These are phyloP conservation scores for Kryphioiulus occultus DNA, from an alignment of 2,888 invertebrate genomes.

Conservation along the genomic window DNA sequence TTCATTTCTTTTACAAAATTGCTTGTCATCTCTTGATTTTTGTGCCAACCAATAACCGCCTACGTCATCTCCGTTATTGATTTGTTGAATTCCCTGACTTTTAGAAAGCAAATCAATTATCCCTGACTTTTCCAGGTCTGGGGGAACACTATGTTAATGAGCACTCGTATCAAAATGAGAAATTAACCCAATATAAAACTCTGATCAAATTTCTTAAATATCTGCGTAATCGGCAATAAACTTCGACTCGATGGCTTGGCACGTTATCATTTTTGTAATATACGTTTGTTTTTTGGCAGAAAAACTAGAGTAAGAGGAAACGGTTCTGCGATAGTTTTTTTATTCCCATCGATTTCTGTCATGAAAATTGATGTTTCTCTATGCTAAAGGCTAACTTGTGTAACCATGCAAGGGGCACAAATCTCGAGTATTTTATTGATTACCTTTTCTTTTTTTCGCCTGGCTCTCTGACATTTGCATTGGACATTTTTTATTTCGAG, in stretches of 20 bases:
- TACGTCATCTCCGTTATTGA: too few species aligned
- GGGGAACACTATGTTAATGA: too few species aligned
- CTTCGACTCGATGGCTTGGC: background rate
- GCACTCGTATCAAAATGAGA: too few species aligned
- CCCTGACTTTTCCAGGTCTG: too few species aligned
- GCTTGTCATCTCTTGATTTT: too few species aligned
- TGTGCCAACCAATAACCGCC: too few species aligned
- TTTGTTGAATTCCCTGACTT: too few species aligned
- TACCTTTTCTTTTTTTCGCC: background rate
- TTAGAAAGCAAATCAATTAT: too few species aligned
- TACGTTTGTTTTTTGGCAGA: background rate
- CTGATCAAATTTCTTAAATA: too few species aligned
- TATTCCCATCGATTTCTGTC: conserved; percentile 15
- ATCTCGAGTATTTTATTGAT: conserved; percentile 23
- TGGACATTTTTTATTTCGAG: conserved; percentile 1
- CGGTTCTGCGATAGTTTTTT: background rate
- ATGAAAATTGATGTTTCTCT: conserved; percentile 13
- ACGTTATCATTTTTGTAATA: background rate
- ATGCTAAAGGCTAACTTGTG: conserved; percentile 6
- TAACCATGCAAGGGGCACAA: conserved; percentile 4
- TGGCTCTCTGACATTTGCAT: background rate
- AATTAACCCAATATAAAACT: too few species aligned
- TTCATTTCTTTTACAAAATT: too few species aligned
- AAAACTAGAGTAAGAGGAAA: background rate
- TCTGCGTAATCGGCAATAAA: background rate